Evolutionary conservation across 2,888 invertebrate genomes (phyloP), one percentile per base, ranked within the genome.

Genomic region (Acleris emargana): DNA sequence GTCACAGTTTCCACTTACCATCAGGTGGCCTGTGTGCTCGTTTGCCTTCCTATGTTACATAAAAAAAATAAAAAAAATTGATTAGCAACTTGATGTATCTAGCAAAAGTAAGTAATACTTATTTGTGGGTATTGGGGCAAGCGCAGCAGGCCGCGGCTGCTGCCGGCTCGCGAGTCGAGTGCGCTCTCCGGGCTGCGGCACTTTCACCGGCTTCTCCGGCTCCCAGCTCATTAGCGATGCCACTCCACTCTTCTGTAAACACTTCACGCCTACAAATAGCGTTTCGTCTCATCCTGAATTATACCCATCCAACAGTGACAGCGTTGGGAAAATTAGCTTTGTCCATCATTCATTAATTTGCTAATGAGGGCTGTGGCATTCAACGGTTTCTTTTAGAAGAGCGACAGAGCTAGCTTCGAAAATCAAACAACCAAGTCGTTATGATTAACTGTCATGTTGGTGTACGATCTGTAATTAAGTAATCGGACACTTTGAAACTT

Each of bases 151-250:
- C 47, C 38, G 61, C 20, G 54, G 61, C 47, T 54, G 22, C 22
- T 4, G 9, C 9, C 32, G 47, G 22, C 60, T 60, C 42, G 61
- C 47, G 50, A 59, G 53, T 22, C 53, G 54, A 54, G 54, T 47
- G 61, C 61, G 20, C 61, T 38, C 61, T 53, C 13, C 45, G 60
- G 61, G 54, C 54, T 53, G 49, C 58, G 62, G 55, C 49, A 49
- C 60, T 62, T 87, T 85, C 86, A 78, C 86, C 82, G 78, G 81
- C 85, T 82, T 43, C 43, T 16, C 16, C 38, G 38, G 13, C 38
- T 38, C 82, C 79, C 82, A 75, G 75, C 84, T 89, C 89, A 88
- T 89, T 89, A 89, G 82, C 77, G 79, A 86, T 84, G 87, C 87
- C 83, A 74, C 82, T 79, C 80, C 82, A 69, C 86, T 83, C 86